Base-by-base conservation (phyloP, 1,140 invertebrate species). In the Drosophila pallidifrons region DNA sequence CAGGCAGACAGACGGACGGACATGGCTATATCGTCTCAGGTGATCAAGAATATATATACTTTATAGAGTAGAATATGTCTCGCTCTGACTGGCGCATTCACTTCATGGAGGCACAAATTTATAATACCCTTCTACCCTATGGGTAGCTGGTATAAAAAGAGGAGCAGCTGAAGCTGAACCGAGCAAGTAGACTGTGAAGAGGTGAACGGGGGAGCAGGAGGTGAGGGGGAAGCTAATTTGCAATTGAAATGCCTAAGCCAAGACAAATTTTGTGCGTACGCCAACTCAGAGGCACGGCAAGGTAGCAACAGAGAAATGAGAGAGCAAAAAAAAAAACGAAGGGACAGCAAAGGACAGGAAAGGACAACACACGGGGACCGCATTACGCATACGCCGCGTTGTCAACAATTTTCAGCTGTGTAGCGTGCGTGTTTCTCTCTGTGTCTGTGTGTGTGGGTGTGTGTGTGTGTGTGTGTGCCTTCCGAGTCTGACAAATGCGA, bases 221-320 rank as follows among this genome's bases (percentile, higher is more conserved):
- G 51, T 30, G 13, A 69, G 71, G 79, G 51, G 51, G 20, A 69
- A 68, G 79, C 79, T 87, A 88, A 87, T 87, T 87, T 87, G 82
- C 82, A 87, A 87, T 87, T 87, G 82, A 87, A 87, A 87, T 87
- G 73, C 80, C 83, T 66, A 64, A 73, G 77, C 58, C 75, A 79
- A 76, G 69, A 73, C 74, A 68, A 82, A 76, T 86, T 82, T 73
- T 61, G 70, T 77, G 74, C 54, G 79, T 67, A 65, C 46, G 59
- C 32, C 32, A 13, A 5, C 13, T n/a, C 35, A 45, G 20, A 70
- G 58, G 15, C 5, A 25, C 7, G 38, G 32, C 35, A 52, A 20
- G 13, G 20, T 25, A 25, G 20, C 3, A 25, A 25, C 20, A 25
- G 20, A 25, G 20, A 25, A 25, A 25, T 3, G 20, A 25, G 20